Conservation (phyloP, 2,797 vertebrate genomes). For the Ataeniobius toweri region DNA sequence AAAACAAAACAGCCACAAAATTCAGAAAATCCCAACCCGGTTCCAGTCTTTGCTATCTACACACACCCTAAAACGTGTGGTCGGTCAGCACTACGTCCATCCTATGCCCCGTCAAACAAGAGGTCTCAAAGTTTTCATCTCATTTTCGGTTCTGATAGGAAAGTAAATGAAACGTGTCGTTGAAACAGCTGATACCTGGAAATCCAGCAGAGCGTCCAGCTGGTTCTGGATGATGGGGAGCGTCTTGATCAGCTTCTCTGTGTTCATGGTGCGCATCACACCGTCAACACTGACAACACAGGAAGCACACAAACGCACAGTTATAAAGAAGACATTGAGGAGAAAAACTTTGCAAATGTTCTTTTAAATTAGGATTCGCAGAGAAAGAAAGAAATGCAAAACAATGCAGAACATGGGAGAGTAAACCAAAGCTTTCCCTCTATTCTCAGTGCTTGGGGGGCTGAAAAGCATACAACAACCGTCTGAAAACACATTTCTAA, state of each 20-base stretch:
- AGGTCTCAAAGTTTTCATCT: constrained; percentile 30
- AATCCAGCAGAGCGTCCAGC: constrained; percentile 93
- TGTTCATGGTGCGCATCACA: constrained; percentile 94
- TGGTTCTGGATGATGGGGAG: constrained; percentile 95
- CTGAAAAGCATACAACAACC: constrained; percentile 2
- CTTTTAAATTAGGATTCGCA: constrained; percentile 19
- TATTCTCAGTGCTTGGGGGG: neutral
- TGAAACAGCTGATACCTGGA: constrained; percentile 82
- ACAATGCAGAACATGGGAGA: neutral
- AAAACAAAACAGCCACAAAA: constrained; percentile 49
- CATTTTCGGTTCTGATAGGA: constrained; percentile 54
- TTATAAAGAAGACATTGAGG: neutral
- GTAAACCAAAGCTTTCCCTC: neutral
- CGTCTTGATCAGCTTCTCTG: constrained; percentile 92
- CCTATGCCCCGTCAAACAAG: constrained; percentile 7
- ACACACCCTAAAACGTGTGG: neutral
- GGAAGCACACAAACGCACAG: constrained; percentile 6
- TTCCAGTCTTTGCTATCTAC: neutral
- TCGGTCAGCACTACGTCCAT: constrained; percentile 5
- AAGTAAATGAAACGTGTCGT: constrained; percentile 23
- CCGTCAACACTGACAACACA: constrained; percentile 82
- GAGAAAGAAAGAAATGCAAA: neutral
- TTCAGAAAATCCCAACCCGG: constrained; percentile 40
- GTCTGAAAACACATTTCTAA: neutral
- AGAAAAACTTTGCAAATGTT: constrained; percentile 10